Evolutionary conservation across 1,140 invertebrate species (phyloP).

Genomic region (Drosophila nigromelanica): DNA sequence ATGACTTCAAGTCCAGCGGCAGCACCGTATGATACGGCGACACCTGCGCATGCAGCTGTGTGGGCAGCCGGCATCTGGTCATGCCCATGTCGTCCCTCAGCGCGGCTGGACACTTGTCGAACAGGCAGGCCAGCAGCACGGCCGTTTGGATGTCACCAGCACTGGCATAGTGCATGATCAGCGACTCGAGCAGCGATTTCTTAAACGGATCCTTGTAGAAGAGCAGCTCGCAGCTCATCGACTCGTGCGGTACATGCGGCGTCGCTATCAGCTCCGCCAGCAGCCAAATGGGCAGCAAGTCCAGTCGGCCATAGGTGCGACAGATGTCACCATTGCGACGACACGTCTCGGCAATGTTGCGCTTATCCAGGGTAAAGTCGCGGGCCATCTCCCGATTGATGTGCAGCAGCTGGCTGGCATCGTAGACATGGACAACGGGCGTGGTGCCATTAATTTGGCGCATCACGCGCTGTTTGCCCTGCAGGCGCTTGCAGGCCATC

Average conservation of each 20-base stretch:
- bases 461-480: constrained; percentile 81
- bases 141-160: constrained; percentile 96
- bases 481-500: constrained; percentile 83
- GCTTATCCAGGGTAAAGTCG: constrained; percentile 90
- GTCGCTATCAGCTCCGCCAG: constrained; percentile 89
- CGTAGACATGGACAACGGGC: constrained; percentile 92
- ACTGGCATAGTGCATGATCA: constrained; percentile 92
- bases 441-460: constrained; percentile 73
- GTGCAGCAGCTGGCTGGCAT: constrained; percentile 90
- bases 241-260: constrained; percentile 84
- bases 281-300: constrained; percentile 94
- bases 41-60: constrained; percentile 86
- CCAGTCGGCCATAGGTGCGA: constrained; percentile 89
- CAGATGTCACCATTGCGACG: constrained; percentile 90
- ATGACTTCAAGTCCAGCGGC: constrained; percentile 86
- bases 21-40: constrained; percentile 96
- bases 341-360: constrained; percentile 88
- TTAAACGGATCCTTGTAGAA: constrained; percentile 91
- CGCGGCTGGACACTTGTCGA: constrained; percentile 85
- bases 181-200: constrained; percentile 91
- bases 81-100: constrained; percentile 33
- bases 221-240: constrained; percentile 68
- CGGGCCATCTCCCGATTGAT: constrained; percentile 91
- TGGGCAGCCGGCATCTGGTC: constrained; percentile 61
- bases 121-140: constrained; percentile 95